These are phyloP conservation scores for Oncopodura yosiiana DNA, from an alignment of 1,140 invertebrate genomes.

Conservation along the genomic window DNA sequence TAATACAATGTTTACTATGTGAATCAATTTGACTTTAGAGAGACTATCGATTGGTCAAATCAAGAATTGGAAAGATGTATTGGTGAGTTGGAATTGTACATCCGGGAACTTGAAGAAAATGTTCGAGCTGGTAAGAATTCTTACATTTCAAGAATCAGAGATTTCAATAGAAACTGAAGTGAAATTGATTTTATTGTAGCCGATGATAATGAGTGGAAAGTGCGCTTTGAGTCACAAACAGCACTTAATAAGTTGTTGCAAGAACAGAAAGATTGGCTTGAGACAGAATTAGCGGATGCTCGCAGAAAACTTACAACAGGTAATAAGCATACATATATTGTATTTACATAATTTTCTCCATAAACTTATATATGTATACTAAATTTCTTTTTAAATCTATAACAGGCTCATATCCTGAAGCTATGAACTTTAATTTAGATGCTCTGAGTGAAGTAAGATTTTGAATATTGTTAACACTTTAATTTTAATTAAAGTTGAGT, in stretches of 20 bases:
- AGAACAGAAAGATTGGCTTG: conserved; percentile 36
- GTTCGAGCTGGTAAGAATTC: conserved; percentile 20
- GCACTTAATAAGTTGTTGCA: conserved; percentile 35
- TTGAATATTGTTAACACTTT: conserved; percentile 9
- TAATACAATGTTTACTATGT: too few species aligned
- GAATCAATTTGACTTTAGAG: too few species aligned
- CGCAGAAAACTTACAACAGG: conserved; percentile 30
- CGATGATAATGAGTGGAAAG: conserved; percentile 36
- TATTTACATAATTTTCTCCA: background rate
- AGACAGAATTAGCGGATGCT: conserved; percentile 32
- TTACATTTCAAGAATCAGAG: background rate
- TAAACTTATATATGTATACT: background rate
- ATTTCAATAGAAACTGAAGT: background rate
- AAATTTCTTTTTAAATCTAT: background rate
- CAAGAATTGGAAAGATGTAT: conserved; percentile 34
- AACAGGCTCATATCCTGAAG: conserved; percentile 34
- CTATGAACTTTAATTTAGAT: conserved; percentile 36
- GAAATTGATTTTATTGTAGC: conserved; percentile 11
- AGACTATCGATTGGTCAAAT: conserved; percentile 36
- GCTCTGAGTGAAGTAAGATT: conserved; percentile 31
- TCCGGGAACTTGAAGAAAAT: conserved; percentile 31
- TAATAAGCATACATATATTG: conserved; percentile 12
- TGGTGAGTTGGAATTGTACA: conserved; percentile 30
- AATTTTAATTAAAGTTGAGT: too few species aligned
- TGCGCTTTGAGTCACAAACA: conserved; percentile 33